Evolutionary conservation across 92 coral and sea anemone species (phyloP).

Genomic region (Montipora capitata): DNA sequence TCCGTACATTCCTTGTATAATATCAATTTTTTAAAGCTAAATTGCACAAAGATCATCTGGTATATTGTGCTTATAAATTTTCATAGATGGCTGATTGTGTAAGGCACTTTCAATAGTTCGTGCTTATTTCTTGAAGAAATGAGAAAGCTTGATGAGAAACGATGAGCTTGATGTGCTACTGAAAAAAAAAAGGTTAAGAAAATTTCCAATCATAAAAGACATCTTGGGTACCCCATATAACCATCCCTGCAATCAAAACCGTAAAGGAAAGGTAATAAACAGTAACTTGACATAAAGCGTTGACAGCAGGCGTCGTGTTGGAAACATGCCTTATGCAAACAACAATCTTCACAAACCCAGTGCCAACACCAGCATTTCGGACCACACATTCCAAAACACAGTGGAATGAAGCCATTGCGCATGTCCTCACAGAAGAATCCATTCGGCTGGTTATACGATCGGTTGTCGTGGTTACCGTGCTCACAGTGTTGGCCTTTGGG

Average conservation of each 20-base stretch:
- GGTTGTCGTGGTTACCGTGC: constrained; percentile 12
- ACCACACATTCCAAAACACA: constrained; percentile 77
- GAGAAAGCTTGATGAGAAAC: too few species aligned
- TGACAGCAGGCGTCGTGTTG: constrained; percentile 74
- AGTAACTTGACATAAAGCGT: constrained; percentile 27
- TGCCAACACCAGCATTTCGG: constrained; percentile 76
- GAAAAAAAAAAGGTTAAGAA: too few species aligned
- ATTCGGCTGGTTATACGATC: not conserved
- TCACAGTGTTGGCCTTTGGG: not conserved
- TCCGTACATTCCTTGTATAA: too few species aligned
- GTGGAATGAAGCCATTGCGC: constrained; percentile 33
- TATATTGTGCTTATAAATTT: too few species aligned
- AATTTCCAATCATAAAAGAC: constrained; percentile 1
- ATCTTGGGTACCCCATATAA: constrained; percentile 65
- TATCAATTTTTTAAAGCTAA: too few species aligned
- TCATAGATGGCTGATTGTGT: too few species aligned
- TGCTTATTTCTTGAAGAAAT: too few species aligned
- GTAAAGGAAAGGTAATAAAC: constrained; percentile 69
- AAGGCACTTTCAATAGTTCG: too few species aligned
- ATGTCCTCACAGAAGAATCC: constrained; percentile 45
- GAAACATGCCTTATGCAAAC: constrained; percentile 61
- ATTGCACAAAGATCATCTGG: too few species aligned
- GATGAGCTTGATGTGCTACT: too few species aligned
- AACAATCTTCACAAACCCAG: constrained; percentile 78
- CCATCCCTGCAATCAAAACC: constrained; percentile 67